Evolutionary conservation across 2,113 vertebrate species (phyloP).

Genomic region (Theristicus caerulescens): DNA sequence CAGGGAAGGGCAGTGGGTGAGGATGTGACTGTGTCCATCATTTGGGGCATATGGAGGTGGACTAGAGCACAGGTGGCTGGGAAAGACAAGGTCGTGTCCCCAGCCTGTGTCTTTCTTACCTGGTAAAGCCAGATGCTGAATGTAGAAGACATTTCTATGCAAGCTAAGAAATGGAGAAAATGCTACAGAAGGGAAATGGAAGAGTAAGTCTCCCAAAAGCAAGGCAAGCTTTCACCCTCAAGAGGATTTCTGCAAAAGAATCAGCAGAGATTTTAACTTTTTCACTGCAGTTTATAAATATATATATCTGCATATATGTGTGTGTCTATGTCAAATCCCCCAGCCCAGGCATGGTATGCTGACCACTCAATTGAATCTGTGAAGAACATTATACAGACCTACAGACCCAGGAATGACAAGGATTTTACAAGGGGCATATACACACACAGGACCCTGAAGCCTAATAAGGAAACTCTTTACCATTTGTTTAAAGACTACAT

Average conservation of each 20-base stretch:
- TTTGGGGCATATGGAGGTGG: background rate
- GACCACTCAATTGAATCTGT: constrained; percentile 46
- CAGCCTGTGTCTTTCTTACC: background rate
- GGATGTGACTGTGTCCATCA: background rate
- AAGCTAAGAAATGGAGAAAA: background rate
- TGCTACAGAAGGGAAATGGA: background rate
- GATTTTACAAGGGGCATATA: constrained; percentile 70
- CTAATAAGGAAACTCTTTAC: constrained; percentile 74
- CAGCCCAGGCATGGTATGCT: constrained; percentile 2
- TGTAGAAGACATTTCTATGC: background rate
- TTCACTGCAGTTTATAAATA: background rate
- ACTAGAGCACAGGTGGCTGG: background rate
- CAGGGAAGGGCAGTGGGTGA: background rate
- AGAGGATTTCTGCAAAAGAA: background rate
- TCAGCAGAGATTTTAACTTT: background rate
- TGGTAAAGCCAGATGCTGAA: background rate
- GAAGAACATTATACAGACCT: constrained; percentile 65
- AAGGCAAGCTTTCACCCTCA: background rate
- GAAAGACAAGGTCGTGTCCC: background rate
- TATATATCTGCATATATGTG: background rate
- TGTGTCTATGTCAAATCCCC: constrained; percentile 5
- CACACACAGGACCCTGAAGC: constrained; percentile 62
- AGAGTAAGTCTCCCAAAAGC: background rate
- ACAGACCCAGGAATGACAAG: constrained; percentile 61
- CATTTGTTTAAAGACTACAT: constrained; percentile 72